A percentile compares a stretch with the other conserved stretches of the same genome.
Conservation (phyloP, 1,140 invertebrate species). For the Berghia stephanieae region DNA sequence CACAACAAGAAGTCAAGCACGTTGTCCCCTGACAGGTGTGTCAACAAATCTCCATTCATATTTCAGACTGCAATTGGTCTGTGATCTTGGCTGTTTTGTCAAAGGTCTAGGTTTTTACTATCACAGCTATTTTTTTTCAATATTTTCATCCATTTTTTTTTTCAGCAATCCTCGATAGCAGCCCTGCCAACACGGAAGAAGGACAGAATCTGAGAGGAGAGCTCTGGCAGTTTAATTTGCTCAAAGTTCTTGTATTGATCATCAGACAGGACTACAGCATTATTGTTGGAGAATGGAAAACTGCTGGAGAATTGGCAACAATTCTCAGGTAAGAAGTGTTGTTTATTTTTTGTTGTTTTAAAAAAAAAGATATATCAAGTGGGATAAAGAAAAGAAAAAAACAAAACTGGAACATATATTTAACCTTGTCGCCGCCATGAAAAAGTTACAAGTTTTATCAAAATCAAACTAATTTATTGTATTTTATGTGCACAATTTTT, state of each 20-base stretch:
- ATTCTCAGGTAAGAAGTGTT: slow-evolving; percentile 50
- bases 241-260: slow-evolving; percentile 57
- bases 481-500: neutral
- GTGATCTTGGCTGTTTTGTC: too few relatives aligned
- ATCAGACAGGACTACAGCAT: slow-evolving; percentile 60
- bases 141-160: slow-evolving; percentile 17
- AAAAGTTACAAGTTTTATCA: neutral
- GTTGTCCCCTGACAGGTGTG: neutral
- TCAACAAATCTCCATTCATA: neutral
- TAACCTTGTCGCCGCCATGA: neutral
- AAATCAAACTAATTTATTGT: neutral
- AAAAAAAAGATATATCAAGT: neutral
- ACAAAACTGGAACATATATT: neutral
- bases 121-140: slow-evolving; percentile 18
- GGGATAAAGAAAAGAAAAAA: neutral
- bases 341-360: neutral
- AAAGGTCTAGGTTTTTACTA: neutral
- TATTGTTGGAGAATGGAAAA: slow-evolving; percentile 58
- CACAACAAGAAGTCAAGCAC: neutral
- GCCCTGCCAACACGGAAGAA: slow-evolving; percentile 44
- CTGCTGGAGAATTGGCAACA: slow-evolving; percentile 53
- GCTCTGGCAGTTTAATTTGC: slow-evolving; percentile 59
- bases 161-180: slow-evolving; percentile 51
- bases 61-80: neutral
- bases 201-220: slow-evolving; percentile 46